Percentiles rank a stretch among this genome's conserved stretches.
Conservation (phyloP, 2,888 invertebrate genomes). For the Parnassius apollo region DNA sequence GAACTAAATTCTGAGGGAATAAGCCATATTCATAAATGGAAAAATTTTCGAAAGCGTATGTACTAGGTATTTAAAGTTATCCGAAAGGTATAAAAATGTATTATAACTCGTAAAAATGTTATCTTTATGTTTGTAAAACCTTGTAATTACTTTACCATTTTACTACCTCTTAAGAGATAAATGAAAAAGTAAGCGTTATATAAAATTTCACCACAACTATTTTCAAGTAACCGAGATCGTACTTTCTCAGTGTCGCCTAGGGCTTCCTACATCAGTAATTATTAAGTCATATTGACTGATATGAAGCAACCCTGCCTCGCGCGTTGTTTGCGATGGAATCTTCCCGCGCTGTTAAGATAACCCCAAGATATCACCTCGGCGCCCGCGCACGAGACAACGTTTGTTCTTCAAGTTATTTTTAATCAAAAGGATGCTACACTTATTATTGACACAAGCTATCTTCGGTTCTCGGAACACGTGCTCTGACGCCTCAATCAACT, state of each 20-base stretch:
- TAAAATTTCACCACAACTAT: neutral
- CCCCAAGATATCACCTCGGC: slow-evolving; percentile 53
- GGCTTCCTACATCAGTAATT: slow-evolving; percentile 4
- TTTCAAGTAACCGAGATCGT: neutral
- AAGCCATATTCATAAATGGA: too few species aligned
- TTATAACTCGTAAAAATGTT: too few species aligned
- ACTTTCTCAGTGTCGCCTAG: slow-evolving; percentile 3
- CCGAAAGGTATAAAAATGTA: too few species aligned
- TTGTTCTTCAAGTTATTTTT: slow-evolving; percentile 43
- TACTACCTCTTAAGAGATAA: too few species aligned
- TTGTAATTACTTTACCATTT: too few species aligned
- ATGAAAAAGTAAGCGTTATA: too few species aligned
- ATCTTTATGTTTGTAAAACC: too few species aligned
- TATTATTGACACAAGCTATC: slow-evolving; percentile 41
- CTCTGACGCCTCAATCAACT: slow-evolving; percentile 29
- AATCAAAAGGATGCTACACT: slow-evolving; percentile 34
- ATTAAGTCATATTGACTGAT: slow-evolving; percentile 11
- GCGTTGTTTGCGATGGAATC: slow-evolving; percentile 76
- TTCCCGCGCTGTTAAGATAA: slow-evolving; percentile 67
- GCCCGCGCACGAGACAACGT: slow-evolving; percentile 61
- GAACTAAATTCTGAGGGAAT: too few species aligned
- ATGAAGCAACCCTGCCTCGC: slow-evolving; percentile 23
- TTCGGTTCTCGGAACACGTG: slow-evolving; percentile 42
- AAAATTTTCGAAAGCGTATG: too few species aligned
- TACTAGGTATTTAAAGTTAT: too few species aligned